Base-by-base conservation (phyloP, 2,797 vertebrate genomes). In the Notolepis coatsorum region DNA sequence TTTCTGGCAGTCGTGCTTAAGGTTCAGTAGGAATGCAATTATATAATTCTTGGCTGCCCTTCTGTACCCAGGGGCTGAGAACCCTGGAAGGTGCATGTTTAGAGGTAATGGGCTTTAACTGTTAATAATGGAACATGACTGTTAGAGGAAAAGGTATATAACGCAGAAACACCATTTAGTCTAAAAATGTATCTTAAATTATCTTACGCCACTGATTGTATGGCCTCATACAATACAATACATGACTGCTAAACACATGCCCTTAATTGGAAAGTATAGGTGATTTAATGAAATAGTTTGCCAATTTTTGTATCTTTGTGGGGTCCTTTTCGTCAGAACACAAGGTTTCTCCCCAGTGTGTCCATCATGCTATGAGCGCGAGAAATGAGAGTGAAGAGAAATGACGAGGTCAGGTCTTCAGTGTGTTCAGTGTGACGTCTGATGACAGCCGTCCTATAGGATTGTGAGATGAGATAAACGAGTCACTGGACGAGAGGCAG, bases 391-490 rank as follows among this genome's bases (percentile, higher is more conserved):
- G 27, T 52, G 30, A 12, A 17, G 42, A 15, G 10, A 55, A 33
- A 65, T 49, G 58, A 38, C 52, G 66, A 62, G 28, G 30, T 20
- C 8, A 51, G 25, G 27, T 70, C 65, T 65, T 63, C 49, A 72
- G 59, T n/a, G 57, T 64, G 52, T 78, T 79, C 62, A 71, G 68
- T 61, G 50, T 39, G 41, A 71, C 54, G 79, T 62, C 57, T 75
- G 61, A 67, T 71, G 71, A 61, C 35, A 73, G 66, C 41, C 33
- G 57, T 71, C 35, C 45, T 35, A n/a, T n/a, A 43, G 68, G 49
- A 68, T 35, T 75, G 56, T 73, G 68, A 73, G 61, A 71, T 58
- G 77, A 79, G 77, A n/a, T n/a, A n/a, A 84, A 75, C 86, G 84
- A 85, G 53, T 60, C 55, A 35, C 61, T 61, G 65, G 78, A 48